Evolutionary conservation across 2,113 vertebrate species (phyloP).

Genomic region (Actenoides lindsayi): DNA sequence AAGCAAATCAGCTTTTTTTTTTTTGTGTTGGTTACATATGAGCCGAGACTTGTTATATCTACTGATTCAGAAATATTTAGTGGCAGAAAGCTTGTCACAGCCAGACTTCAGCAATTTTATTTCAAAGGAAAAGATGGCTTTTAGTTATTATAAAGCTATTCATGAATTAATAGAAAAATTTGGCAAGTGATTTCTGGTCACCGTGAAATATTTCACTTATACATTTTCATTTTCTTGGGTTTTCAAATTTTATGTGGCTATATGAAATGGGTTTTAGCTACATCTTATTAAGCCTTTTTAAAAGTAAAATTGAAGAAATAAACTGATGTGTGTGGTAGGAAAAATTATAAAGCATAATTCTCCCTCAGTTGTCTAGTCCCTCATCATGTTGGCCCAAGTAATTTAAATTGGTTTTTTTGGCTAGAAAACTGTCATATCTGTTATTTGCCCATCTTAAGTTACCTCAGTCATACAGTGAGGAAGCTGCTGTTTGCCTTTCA

Average conservation of each 20-base stretch:
- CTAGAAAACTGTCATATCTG: not conserved
- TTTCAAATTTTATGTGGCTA: not conserved
- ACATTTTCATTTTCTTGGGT: not conserved
- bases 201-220: not conserved
- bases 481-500: not conserved
- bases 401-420: not conserved
- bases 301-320: not conserved
- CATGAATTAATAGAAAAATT: not conserved
- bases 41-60: not conserved
- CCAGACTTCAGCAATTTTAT: not conserved
- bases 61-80: not conserved
- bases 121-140: not conserved
- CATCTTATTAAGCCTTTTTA: not conserved
- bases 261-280: not conserved
- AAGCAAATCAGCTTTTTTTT: not conserved
- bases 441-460: rapidly evolving
- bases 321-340: rapidly evolving
- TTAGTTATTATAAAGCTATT: not conserved
- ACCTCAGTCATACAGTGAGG: not conserved
- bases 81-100: not conserved
- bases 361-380: not conserved
- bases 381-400: not conserved
- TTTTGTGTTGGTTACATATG: not conserved
- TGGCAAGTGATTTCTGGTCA: not conserved
- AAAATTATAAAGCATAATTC: not conserved